A percentile compares a stretch with the other conserved stretches of the same genome.
These are phyloP conservation scores for Glomeris maerens DNA, from an alignment of 1,140 invertebrate species.

Conservation along the genomic window DNA sequence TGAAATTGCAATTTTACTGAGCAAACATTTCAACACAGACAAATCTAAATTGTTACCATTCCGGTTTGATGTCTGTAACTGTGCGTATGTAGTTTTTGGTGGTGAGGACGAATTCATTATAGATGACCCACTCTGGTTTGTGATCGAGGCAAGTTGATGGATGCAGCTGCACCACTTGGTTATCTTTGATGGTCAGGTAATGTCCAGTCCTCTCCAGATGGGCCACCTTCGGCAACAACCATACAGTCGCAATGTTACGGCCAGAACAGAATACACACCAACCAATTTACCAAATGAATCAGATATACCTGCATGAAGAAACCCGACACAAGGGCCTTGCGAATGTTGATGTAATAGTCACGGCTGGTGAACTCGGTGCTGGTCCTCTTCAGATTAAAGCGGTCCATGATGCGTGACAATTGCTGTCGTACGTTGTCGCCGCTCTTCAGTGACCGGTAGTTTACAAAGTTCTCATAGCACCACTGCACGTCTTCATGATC, in stretches of 20 bases:
- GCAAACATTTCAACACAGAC: too few species aligned
- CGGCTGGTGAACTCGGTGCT: constrained; percentile 98
- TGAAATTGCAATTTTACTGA: too few species aligned
- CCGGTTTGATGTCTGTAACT: constrained; percentile 92
- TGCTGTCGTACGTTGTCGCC: constrained; percentile 74
- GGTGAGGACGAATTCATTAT: constrained; percentile 98
- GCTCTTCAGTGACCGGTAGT: constrained; percentile 92
- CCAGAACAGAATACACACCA: too few species aligned
- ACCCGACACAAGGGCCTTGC: constrained; percentile 92
- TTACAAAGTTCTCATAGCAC: constrained; percentile 99
- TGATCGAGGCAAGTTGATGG: constrained; percentile 97
- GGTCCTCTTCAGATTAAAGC: constrained; percentile 81
- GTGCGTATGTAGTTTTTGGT: constrained; percentile 99
- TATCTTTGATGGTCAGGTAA: constrained; percentile 98
- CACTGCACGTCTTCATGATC: constrained; percentile 82
- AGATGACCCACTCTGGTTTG: constrained; percentile 99
- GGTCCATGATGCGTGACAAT: constrained; percentile 70
- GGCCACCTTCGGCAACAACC: too few species aligned
- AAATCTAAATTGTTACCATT: constrained; percentile 60
- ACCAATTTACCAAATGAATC: too few species aligned
- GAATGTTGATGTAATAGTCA: constrained; percentile 97
- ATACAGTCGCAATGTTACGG: too few species aligned
- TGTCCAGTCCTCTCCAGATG: constrained; percentile 90
- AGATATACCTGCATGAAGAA: constrained; percentile 99
- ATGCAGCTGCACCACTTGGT: constrained; percentile 96